Evolutionary conservation across 2,797 vertebrate genomes (phyloP), one percentile per base, ranked within the genome.

Genomic region (Setipinna tenuifilis): DNA sequence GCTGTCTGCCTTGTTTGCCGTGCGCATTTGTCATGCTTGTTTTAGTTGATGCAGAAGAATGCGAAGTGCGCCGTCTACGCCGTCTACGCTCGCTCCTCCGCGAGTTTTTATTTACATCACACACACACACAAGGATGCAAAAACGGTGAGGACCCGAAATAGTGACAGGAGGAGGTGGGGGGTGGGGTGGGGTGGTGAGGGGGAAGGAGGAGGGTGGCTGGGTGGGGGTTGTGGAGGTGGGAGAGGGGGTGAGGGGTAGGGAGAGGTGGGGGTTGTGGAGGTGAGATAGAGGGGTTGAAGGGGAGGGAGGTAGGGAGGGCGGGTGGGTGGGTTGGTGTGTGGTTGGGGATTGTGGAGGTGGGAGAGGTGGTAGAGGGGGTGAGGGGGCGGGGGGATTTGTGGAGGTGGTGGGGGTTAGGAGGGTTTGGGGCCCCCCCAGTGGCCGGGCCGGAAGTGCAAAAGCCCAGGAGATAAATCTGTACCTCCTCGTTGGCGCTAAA

Each of bases 31-130:
- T 78, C 71, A 78, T 35, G 71, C 71, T 78, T 44, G 35, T 44
- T 78, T 78, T 41, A 93, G 92, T 93, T 92, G 92, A 94, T 94
- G 94, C 94, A 95, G 92, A 94, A 92, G 92, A 91, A 94, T 93
- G 88, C 91, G 91, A 95, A 95, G 93, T 87, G 57, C 93, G 88
- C 90, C 90, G 93, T 92, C 94, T 94, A 93, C 93, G 35, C 90
- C 90, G 93, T 92, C 94, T 94, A 93, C 93, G 35, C n/a, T n/a
- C n/a, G n/a, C 71, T 78, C 71, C 35, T 9, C 16, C 90, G 90
- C 90, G 90, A 25, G 87, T 84, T 78, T 91, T 89, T 93, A 91
- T 92, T 94, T 93, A 91, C 90, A 93, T 78, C 93, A 91, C 82
- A 41, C 35, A 78, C 93, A 91, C 82, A 41, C 35, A 78, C 71